phyloP scores from a whole-genome alignment of 2,797 vertebrate genomes.

The Sebastes ruberrimus region DNA sequence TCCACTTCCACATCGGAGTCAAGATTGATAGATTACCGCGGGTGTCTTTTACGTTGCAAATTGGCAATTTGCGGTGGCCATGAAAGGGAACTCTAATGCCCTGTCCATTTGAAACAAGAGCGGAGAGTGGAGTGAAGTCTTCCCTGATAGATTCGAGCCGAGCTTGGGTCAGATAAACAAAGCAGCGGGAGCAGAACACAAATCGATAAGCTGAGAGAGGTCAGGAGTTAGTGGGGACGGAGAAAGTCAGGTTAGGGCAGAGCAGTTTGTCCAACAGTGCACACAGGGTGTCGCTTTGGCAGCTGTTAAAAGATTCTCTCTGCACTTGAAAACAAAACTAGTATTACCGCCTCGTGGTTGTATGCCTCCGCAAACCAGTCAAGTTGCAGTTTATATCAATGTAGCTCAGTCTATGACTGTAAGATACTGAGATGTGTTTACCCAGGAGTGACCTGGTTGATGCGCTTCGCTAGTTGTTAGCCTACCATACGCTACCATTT shows the following conservation, averaged over 20 bases:
- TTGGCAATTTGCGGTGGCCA: conserved; percentile 13
- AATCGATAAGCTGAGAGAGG: conserved; percentile 51
- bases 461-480: neutral
- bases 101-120: conserved; percentile 17
- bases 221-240: conserved; percentile 39
- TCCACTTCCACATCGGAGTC: neutral
- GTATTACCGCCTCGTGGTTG: neutral
- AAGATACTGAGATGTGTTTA: neutral
- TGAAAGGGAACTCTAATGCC: neutral
- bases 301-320: neutral
- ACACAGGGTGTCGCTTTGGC: neutral
- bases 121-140: conserved; percentile 25
- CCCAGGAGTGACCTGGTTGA: neutral
- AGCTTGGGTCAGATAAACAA: conserved; percentile 61
- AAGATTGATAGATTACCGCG: neutral
- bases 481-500: neutral
- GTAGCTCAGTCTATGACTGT: neutral
- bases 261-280: conserved; percentile 6
- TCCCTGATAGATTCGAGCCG: conserved; percentile 38
- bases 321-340: neutral
- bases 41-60: neutral
- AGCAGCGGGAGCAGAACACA: conserved; percentile 42
- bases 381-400: neutral
- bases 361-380: neutral
- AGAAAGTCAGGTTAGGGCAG: conserved; percentile 19